Percentiles rank a stretch among this genome's conserved stretches.
phyloP scores from a whole-genome alignment of 2,113 vertebrate species.

The Actinemys pallida region DNA sequence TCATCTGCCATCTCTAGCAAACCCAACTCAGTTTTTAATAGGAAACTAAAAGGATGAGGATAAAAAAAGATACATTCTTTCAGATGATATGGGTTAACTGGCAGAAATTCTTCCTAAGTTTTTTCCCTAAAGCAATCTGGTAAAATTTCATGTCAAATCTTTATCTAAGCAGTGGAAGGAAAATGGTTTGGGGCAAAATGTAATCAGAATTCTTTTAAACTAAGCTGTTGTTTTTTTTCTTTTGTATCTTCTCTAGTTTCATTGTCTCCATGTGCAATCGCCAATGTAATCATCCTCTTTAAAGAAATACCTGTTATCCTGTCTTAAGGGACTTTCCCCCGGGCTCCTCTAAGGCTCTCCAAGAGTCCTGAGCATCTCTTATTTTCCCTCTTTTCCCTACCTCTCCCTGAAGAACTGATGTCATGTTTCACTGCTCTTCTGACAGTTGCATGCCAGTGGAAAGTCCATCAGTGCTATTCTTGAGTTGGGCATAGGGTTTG shows the following conservation, averaged over 20 bases:
- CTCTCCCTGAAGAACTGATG: background rate
- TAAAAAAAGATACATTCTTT: background rate
- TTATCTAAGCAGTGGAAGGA: slow-evolving; percentile 7
- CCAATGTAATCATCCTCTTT: background rate
- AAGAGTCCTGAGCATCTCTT: background rate
- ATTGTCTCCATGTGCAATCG: background rate
- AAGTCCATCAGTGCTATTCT: background rate
- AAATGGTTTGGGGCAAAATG: slow-evolving; percentile 7
- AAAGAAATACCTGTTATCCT: background rate
- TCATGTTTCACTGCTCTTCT: background rate
- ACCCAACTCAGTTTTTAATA: background rate
- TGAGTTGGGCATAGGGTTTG: background rate
- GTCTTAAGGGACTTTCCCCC: background rate
- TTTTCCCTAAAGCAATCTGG: background rate
- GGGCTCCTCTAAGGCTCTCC: background rate
- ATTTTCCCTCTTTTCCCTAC: background rate
- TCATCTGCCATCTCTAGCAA: background rate
- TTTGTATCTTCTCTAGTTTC: slow-evolving; percentile 27
- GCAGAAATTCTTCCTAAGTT: background rate
- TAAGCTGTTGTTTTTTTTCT: background rate
- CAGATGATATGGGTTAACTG: background rate
- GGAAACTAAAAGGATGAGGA: background rate
- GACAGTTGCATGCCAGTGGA: background rate
- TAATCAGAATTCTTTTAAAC: background rate
- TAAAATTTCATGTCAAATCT: slow-evolving; percentile 12